Conservation (phyloP, 2,797 vertebrate species). For the Avahi laniger region DNA sequence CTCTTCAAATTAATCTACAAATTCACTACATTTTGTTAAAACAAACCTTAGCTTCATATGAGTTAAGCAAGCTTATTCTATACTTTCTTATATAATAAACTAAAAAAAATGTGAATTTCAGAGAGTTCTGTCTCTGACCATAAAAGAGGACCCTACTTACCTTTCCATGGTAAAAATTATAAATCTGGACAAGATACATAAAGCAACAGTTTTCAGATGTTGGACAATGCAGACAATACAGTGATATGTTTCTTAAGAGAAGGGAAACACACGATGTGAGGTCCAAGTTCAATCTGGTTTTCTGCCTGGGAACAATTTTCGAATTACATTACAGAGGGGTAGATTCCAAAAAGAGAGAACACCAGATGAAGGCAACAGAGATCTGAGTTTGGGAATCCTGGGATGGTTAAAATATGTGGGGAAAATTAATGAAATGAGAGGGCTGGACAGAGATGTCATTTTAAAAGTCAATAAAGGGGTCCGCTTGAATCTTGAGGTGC, state of each 20-base stretch:
- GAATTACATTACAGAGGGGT: background rate
- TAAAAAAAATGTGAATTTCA: constrained; percentile 1
- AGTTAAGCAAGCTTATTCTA: background rate
- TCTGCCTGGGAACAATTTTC: background rate
- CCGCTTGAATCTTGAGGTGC: background rate
- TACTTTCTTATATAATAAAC: background rate
- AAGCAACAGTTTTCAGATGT: background rate
- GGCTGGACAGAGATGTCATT: background rate
- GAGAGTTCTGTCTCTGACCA: background rate
- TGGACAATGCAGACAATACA: background rate
- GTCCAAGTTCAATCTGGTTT: background rate
- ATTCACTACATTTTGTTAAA: background rate
- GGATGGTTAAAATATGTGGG: background rate
- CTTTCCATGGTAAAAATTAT: background rate
- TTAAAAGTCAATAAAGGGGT: background rate
- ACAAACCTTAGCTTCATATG: background rate
- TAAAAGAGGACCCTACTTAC: background rate
- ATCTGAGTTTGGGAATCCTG: background rate
- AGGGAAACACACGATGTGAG: background rate
- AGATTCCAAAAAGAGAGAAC: background rate
- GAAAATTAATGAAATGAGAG: background rate
- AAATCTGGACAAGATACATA: background rate
- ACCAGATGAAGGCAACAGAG: background rate
- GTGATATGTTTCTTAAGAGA: background rate
- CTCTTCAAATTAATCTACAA: background rate